Conservation (phyloP, 2,113 vertebrate species). For the Colistium nudipinnis region DNA sequence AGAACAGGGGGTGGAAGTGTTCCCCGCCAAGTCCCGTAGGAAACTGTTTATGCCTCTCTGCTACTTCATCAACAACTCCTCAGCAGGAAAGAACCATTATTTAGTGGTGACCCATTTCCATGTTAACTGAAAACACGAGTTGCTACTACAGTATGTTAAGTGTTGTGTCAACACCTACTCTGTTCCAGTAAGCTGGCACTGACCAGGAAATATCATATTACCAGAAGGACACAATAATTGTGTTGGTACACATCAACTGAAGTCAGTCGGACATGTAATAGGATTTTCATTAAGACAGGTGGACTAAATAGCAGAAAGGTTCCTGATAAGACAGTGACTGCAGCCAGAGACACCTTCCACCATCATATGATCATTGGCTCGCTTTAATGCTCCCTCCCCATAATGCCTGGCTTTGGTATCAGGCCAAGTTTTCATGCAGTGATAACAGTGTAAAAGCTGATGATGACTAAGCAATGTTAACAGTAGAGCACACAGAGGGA, state of each 20-base stretch:
- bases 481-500: conserved; percentile 4
- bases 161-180: conserved; percentile 41
- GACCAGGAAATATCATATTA: conserved; percentile 19
- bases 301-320: not conserved
- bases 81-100: conserved; percentile 4
- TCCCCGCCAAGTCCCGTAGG: conserved; percentile 16
- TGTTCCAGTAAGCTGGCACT: conserved; percentile 17
- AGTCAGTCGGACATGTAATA: not conserved
- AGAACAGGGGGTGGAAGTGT: conserved; percentile 22
- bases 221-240: conserved; percentile 13
- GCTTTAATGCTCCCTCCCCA: not conserved
- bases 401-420: not conserved
- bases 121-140: conserved; percentile 18
- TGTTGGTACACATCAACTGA: conserved; percentile 5
- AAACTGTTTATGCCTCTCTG: conserved; percentile 6
- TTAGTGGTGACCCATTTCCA: not conserved
- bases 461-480: conserved; percentile 34
- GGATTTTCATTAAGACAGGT: not conserved
- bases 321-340: not conserved
- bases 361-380: not conserved
- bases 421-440: conserved; percentile 12
- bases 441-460: conserved; percentile 16
- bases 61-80: too few relatives aligned
- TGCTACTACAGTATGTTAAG: conserved; percentile 10
- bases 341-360: not conserved